Percentiles rank a stretch among this genome's conserved stretches.
Conservation (phyloP, 2,888 invertebrate species). For the Eustalomyia histrio region DNA sequence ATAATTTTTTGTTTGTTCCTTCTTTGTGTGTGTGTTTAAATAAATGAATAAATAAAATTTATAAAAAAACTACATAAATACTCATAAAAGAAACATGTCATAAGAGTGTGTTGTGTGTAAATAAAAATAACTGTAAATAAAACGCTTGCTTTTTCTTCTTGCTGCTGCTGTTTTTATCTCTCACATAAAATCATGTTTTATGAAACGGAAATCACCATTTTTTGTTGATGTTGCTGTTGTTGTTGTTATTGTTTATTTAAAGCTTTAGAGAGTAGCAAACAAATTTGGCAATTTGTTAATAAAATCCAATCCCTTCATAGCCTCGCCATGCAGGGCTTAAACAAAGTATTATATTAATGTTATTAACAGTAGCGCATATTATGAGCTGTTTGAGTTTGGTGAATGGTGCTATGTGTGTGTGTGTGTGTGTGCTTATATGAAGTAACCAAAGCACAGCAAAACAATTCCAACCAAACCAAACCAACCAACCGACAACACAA, state of each 20-base stretch:
- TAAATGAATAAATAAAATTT: neutral
- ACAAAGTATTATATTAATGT: conserved; percentile 37
- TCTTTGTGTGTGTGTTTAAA: neutral
- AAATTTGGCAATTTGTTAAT: conserved; percentile 58
- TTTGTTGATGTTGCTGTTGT: no score
- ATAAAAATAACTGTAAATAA: no score
- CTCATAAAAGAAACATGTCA: conserved; percentile 39
- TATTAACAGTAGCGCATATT: conserved; percentile 34
- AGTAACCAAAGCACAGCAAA: neutral
- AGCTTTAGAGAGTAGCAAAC: conserved; percentile 16
- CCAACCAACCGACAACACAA: conserved; percentile 13
- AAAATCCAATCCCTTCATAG: conserved; percentile 13
- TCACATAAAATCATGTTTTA: conserved; percentile 49
- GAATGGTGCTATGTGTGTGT: neutral
- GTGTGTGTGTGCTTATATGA: neutral
- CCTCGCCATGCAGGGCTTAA: conserved; percentile 13
- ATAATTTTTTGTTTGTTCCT: neutral
- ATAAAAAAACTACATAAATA: neutral
- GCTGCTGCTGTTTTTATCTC: conserved; percentile 18
- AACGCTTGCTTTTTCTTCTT: neutral
- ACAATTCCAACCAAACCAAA: conserved; percentile 9
- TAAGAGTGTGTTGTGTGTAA: conserved; percentile 13
- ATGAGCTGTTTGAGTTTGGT: conserved; percentile 14
- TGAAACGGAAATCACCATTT: conserved; percentile 47
- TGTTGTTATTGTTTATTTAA: conserved; percentile 3